phyloP scores from a whole-genome alignment of 2,888 invertebrate genomes.

The Lordiphosa fenestrarum region DNA sequence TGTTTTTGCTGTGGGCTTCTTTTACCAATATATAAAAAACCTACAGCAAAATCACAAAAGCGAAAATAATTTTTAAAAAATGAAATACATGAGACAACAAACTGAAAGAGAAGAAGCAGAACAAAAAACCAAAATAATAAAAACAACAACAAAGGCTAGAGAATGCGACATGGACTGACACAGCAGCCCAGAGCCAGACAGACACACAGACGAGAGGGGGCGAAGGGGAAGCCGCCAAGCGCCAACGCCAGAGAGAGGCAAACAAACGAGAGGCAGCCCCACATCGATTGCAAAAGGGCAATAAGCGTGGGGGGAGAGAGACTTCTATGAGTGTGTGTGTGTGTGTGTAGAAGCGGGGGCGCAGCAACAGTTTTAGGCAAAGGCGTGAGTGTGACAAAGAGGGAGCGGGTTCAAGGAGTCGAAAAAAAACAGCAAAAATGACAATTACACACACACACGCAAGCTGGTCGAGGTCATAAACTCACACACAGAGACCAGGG shows the following conservation, averaged over 20 bases:
- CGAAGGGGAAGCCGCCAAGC: conserved; percentile 33
- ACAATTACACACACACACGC: conserved; percentile 45
- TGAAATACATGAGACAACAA: conserved; percentile 62
- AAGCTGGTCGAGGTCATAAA: conserved; percentile 16
- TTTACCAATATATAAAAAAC: conserved; percentile 32
- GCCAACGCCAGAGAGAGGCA: conserved; percentile 51
- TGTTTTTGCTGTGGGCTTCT: conserved; percentile 28
- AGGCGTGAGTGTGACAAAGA: conserved; percentile 7
- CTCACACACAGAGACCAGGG: conserved; percentile 20
- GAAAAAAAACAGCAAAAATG: conserved; percentile 42
- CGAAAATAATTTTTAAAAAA: conserved; percentile 54
- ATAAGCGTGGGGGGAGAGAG: conserved; percentile 10
- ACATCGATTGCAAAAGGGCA: conserved; percentile 33
- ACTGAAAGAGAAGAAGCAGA: conserved; percentile 38
- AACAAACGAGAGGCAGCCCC: conserved; percentile 35
- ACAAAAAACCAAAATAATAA: conserved; percentile 10
- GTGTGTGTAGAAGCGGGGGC: conserved; percentile 43
- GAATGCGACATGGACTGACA: conserved; percentile 64
- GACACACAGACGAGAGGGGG: conserved; percentile 15
- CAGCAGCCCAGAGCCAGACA: conserved; percentile 67
- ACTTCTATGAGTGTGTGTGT: conserved; percentile 16
- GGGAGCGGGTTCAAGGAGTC: conserved; percentile 56
- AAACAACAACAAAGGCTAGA: conserved; percentile 54
- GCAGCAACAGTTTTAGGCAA: conserved; percentile 64
- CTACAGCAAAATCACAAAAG: conserved; percentile 51